These are phyloP conservation scores for Chelonia mydas DNA, from an alignment of 2,797 vertebrate species.

Conservation along the genomic window DNA sequence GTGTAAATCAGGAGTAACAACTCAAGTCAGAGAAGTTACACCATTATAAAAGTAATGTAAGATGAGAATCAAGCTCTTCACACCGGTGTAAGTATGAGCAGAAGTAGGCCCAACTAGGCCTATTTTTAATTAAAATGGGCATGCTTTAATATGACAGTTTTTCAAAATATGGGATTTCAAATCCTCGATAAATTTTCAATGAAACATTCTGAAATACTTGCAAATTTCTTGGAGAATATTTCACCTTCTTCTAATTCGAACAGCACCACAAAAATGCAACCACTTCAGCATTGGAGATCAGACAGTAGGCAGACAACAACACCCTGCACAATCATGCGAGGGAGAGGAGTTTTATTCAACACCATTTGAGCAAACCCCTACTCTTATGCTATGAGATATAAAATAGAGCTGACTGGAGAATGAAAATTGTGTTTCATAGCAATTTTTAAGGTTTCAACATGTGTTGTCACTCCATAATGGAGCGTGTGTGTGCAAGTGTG, in stretches of 20 bases:
- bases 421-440: background rate
- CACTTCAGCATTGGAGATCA: background rate
- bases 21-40: background rate
- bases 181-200: background rate
- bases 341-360: background rate
- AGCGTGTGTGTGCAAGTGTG: background rate
- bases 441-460: background rate
- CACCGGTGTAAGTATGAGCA: background rate
- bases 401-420: background rate
- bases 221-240: background rate
- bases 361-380: background rate
- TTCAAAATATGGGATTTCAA: background rate
- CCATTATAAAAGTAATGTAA: background rate
- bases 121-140: too few species aligned
- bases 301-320: fast-evolving
- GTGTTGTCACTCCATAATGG: background rate
- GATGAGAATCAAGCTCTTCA: background rate
- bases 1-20: background rate
- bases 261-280: fast-evolving
- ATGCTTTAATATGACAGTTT: background rate
- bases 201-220: background rate
- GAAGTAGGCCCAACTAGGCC: too few species aligned
- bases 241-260: background rate
- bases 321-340: background rate
- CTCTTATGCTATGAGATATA: background rate